Percentiles rank a stretch among this genome's conserved stretches.
Conservation (phyloP, 2,113 vertebrate species). For the Neotoma lepida region DNA sequence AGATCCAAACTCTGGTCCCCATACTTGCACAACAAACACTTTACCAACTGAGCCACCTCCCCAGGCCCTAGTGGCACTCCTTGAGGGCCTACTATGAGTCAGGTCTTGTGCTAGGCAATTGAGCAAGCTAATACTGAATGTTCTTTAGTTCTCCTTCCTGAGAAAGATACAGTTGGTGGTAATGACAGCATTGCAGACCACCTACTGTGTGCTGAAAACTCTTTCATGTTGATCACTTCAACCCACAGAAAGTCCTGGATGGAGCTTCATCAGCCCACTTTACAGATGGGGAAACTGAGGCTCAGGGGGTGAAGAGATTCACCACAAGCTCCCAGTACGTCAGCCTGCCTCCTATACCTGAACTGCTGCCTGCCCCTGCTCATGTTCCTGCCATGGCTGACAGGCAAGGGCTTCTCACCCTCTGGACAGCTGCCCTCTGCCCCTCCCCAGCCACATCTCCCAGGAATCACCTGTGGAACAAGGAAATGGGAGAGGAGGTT, state of each 20-base stretch:
- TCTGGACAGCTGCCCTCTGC: neutral
- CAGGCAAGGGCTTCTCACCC: neutral
- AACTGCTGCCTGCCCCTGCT: neutral
- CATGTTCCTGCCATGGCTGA: rapidly evolving
- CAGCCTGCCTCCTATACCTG: neutral
- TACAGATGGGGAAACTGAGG: neutral
- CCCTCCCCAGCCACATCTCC: neutral
- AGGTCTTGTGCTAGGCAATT: neutral
- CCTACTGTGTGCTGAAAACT: neutral
- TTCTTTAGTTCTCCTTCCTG: neutral
- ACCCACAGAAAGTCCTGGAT: neutral
- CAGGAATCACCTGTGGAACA: conserved; percentile 87
- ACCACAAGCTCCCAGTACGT: neutral
- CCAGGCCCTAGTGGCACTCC: neutral
- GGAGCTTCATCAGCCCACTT: neutral
- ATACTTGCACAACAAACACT: neutral
- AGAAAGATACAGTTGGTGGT: neutral
- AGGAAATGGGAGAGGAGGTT: conserved; percentile 85
- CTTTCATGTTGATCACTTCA: neutral
- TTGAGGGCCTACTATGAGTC: neutral
- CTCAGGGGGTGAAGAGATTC: neutral
- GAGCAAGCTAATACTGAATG: rapidly evolving
- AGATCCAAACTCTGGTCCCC: neutral
- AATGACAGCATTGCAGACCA: rapidly evolving
- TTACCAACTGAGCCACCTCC: neutral